These are phyloP conservation scores for Tolmerus cingulatus DNA, from an alignment of 2,888 invertebrate species.

Conservation along the genomic window DNA sequence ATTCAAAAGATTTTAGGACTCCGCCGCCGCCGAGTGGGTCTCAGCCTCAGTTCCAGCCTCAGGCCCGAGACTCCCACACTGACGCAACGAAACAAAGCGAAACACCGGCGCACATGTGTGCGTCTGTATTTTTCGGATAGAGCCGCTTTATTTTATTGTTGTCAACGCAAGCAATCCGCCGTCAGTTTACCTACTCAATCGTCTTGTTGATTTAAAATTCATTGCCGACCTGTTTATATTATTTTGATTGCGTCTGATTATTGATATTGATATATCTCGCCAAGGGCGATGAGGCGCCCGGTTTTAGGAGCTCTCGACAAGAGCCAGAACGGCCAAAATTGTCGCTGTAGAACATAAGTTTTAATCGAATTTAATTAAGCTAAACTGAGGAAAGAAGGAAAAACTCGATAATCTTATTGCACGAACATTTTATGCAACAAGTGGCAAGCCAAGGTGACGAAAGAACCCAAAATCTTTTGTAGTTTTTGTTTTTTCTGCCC, in stretches of 20 bases:
- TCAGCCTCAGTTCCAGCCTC: too few relatives aligned
- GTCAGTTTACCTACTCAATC: neutral
- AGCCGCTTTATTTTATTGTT: neutral
- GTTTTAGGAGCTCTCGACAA: neutral
- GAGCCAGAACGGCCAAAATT: neutral
- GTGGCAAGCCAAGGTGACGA: neutral
- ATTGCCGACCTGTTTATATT: neutral
- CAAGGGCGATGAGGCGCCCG: neutral
- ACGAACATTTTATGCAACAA: neutral
- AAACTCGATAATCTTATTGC: neutral
- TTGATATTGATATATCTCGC: neutral
- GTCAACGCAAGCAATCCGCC: neutral
- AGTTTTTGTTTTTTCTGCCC: neutral
- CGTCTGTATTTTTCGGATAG: neutral
- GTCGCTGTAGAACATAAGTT: neutral
- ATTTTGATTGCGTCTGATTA: neutral
- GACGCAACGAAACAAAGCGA: neutral
- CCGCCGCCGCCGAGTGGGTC: neutral
- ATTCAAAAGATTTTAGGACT: neutral
- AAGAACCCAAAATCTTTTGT: neutral
- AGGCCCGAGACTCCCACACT: neutral
- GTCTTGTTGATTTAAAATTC: neutral
- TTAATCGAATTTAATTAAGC: neutral
- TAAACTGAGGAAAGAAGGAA: too few relatives aligned
- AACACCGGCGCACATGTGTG: neutral